Evolutionary conservation across 2,888 invertebrate species (phyloP), one percentile per base, ranked within the genome.

Genomic region (Acanthopleura granulata): DNA sequence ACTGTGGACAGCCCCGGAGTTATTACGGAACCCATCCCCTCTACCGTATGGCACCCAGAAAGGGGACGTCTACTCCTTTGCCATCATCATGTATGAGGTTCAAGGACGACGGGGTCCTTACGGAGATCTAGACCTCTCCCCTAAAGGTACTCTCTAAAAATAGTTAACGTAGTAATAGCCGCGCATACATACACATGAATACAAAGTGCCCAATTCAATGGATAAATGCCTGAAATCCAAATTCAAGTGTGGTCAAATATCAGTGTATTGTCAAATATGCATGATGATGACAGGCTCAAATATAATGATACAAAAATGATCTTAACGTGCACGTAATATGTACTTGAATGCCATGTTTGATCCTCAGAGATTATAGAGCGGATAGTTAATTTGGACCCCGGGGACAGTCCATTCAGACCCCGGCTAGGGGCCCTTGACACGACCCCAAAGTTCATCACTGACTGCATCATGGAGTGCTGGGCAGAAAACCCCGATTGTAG

Each of bases 1-100:
- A 90, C 93, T 99, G 87, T 99, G 99, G 99, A 96, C 95, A 90
- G 96, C 99, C 16, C 99, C 99, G 0, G 99, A 99, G 77, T 69
- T 90, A 16, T 77, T 90, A 16, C 75, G 87, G n/a, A 74, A 80
- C 71, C 74, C 79, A 14, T 80, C 76, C n/a, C 62, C 77, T 0
- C 75, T 79, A 0, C 74, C 80, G 50, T 72, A 81, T 16, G 89
- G 88, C 9, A 87, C 87, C 3, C 87, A 86, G 49, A 86, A 88
- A 62, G 89, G 88, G 0, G 90, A 90, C 74, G 95, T 98, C 22
- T 99, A 98, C 91, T 96, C 99, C 27, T 99, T 99, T 91, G 90
- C 85, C 15, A 95, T 98, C 85, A 95, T 98, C 85, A 82, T 91
- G 75, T 95, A 97, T 87, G 97, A 98, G 77, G 87, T 91, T 18